These are phyloP conservation scores for Pelochelys cantorii DNA, from an alignment of 2,797 vertebrate species.

Conservation along the genomic window DNA sequence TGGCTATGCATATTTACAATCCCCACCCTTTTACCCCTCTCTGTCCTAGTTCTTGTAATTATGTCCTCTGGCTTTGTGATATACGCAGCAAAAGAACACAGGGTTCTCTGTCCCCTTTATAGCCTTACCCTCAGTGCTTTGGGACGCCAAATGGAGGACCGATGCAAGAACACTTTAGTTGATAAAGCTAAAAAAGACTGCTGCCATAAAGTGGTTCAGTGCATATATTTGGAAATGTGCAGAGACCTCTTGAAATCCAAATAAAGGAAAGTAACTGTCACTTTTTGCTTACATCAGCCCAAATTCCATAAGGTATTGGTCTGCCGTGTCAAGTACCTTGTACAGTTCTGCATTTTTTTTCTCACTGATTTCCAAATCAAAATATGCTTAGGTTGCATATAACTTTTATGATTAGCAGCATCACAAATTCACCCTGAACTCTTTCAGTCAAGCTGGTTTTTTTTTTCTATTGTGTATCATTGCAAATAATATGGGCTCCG, in stretches of 20 bases:
- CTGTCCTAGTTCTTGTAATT: neutral
- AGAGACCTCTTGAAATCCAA: too few species aligned
- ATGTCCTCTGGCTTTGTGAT: neutral
- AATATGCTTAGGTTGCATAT: neutral
- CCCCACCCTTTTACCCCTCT: neutral
- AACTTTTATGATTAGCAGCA: neutral
- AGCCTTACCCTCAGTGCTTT: too few species aligned
- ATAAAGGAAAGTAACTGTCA: neutral
- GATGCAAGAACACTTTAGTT: neutral
- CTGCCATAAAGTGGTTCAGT: neutral
- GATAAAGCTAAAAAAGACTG: neutral
- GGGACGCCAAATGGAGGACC: too few species aligned
- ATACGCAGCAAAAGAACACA: too few species aligned
- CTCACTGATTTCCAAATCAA: fast-evolving
- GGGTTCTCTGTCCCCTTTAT: too few species aligned
- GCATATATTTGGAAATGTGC: too few species aligned
- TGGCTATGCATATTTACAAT: neutral
- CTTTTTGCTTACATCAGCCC: neutral
- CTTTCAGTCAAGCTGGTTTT: neutral
- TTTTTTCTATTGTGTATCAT: neutral
- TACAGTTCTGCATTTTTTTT: neutral
- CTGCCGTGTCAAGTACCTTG: neutral
- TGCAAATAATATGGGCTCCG: neutral
- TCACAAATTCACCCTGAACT: neutral
- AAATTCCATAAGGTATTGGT: neutral